Evolutionary conservation across 2,113 vertebrate genomes (phyloP).

Genomic region (Phylloscopus whistleri): DNA sequence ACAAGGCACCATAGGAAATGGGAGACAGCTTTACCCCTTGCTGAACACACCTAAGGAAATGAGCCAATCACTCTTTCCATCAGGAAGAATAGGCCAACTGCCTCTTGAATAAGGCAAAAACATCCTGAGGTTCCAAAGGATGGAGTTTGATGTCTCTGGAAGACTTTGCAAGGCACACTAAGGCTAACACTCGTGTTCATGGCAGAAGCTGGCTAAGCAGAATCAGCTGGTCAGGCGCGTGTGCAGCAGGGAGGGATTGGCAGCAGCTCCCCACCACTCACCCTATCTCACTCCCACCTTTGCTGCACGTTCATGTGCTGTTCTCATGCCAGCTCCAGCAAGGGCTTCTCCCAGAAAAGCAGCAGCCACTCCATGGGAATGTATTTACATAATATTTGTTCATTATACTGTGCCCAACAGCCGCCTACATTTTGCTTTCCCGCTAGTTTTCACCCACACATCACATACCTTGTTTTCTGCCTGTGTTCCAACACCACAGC

Average conservation of each 20-base stretch:
- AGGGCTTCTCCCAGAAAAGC: not conserved
- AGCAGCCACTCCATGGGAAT: not conserved
- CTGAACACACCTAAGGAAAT: not conserved
- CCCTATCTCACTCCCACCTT: rapidly evolving
- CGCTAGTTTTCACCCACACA: not conserved
- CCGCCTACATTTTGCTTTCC: not conserved
- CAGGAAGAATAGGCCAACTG: not conserved
- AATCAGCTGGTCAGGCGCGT: not conserved
- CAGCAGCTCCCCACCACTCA: not conserved
- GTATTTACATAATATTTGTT: not conserved
- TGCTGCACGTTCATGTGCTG: rapidly evolving
- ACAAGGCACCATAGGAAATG: not conserved
- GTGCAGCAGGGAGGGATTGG: rapidly evolving
- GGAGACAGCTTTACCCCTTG: not conserved
- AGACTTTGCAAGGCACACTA: not conserved
- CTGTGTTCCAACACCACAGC: not conserved
- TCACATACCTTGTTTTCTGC: not conserved
- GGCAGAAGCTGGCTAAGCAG: not conserved
- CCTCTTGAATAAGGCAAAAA: not conserved
- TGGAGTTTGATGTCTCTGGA: not conserved
- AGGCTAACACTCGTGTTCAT: too few species aligned
- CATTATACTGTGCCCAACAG: not conserved
- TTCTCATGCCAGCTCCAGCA: not conserved
- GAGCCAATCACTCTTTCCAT: not conserved
- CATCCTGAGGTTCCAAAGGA: rapidly evolving